Evolutionary conservation across 2,113 vertebrate species (phyloP), one percentile per base, ranked within the genome.

Genomic region (Chaetura pelagica): DNA sequence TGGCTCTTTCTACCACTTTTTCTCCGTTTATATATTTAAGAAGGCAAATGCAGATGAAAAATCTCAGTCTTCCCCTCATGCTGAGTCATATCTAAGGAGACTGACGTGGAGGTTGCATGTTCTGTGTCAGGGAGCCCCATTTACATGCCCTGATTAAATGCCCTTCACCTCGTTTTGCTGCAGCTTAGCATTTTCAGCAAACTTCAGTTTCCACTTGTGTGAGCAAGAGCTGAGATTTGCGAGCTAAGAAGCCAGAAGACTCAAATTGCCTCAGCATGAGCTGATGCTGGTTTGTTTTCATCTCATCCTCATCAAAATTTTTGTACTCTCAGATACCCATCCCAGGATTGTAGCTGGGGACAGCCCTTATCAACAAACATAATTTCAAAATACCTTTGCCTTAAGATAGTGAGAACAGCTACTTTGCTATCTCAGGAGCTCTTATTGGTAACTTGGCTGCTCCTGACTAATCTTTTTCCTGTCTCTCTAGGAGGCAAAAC

Each of bases 91-190:
- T 12, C 35, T 68, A 30, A 90, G 38, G 57, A 64, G 34, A 27
- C 1, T 17, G 64, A 26, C 84, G 66, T 15, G 71, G 57, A 71
- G 24, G 15, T 35, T 84, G 19, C 24, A 16, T 11, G 21, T 49
- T 3, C 35, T 61, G 42, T 82, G 79, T 54, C 49, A 71, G 12
- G 71, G 32, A 87, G 38, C 71, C 21, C 32, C 34, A 11, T 71
- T 94, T 89, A 44, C 5, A 1, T 84, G 77, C n/a, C 55, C 74
- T 69, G 1, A 79, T 84, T 81, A 35, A 54, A 21, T 2, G 7
- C 23, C 48, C 51, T 89, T 95, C 75, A 67, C 87, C 34, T 78
- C 34, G 5, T 72, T 78, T 62, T 83, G 51, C 67, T 87, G 69
- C 26, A n/a, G 30, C 12, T 34, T 86, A 42, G 59, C 35, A 48